These are phyloP conservation scores for Gila orcuttii DNA, from an alignment of 2,113 vertebrate genomes.

Conservation along the genomic window DNA sequence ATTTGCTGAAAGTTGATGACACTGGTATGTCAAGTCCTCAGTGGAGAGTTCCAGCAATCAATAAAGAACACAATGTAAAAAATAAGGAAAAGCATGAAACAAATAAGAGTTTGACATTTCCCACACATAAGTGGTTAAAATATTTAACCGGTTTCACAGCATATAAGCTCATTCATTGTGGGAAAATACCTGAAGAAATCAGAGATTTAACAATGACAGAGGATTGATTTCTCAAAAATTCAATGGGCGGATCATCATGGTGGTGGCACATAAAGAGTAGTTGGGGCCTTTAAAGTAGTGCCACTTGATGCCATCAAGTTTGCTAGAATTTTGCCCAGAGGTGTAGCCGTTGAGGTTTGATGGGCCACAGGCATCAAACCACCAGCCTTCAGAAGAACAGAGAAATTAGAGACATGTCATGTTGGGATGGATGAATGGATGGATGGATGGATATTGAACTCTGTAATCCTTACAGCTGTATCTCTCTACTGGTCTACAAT, in stretches of 20 bases:
- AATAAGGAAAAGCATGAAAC: too few species aligned
- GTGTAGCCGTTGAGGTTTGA: constrained; percentile 87
- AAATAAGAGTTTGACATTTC: background rate
- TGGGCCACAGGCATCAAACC: constrained; percentile 88
- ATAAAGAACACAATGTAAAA: background rate
- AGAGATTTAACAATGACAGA: background rate
- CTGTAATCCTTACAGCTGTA: too few species aligned
- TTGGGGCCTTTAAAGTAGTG: constrained; percentile 89
- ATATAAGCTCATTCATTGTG: background rate
- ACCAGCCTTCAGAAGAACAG: constrained; percentile 80
- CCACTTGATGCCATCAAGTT: constrained; percentile 88
- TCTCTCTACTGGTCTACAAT: too few species aligned
- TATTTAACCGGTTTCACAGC: background rate
- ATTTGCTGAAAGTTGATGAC: background rate
- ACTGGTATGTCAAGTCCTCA: background rate
- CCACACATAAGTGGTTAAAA: background rate
- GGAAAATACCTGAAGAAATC: background rate
- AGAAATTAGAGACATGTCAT: background rate
- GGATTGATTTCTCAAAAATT: constrained; percentile 73
- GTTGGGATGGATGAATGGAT: background rate
- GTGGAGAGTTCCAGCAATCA: background rate
- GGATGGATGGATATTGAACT: too few species aligned
- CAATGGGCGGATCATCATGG: constrained; percentile 84
- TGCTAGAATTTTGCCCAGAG: constrained; percentile 81
- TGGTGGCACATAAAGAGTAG: constrained; percentile 82